Base-by-base conservation (phyloP, 2,113 vertebrate genomes). In the Vimba vimba region DNA sequence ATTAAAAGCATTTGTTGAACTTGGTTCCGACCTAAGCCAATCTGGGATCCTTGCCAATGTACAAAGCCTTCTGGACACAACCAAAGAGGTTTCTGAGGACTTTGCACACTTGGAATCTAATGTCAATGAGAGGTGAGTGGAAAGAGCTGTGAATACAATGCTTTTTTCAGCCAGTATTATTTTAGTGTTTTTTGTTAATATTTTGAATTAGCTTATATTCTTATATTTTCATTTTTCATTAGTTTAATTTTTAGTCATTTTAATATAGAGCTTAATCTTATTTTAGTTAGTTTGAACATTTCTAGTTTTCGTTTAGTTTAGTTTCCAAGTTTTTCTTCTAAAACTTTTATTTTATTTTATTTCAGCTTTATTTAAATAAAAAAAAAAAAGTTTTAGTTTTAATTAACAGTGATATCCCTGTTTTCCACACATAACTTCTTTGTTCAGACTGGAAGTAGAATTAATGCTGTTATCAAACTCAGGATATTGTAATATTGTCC, bases 41-140 rank as follows among this genome's bases (percentile, higher is more conserved):
- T 95, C 90, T 0, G 87, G 94, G 80, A 91, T 96, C 2, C 57
- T 95, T 55, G 84, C 90, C 0, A 87, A 94, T n/a, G 33, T 95
- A 3, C 95, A 95, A 64, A 95, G 92, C 79, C 92, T 98, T 60
- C 85, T 96, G 90, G 95, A 97, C 62, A 95, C 93, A 50, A 91
- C 97, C 79, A 95, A 93, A 89, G 94, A 87, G 23, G 95, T 98
- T 52, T 96, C 94, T 21, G 96, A 95, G 2, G 95, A 96, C 59
- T 99, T 99, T 83, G 91, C 80, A 75, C 94, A 95, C 39, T 94
- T 99, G 43, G 96, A 97, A 71, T 94, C 94, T 62, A 94, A 92
- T 66, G 91, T 97, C 83, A 96, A 93, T 43, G 94, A 97, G 86
- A 97, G 96, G 98, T 98, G 88, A 90, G 90, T 84, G 74, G 33